A percentile compares a stretch with the other conserved stretches of the same genome.
Conservation (phyloP, 2,113 vertebrate species). For the Loxodonta africana region DNA sequence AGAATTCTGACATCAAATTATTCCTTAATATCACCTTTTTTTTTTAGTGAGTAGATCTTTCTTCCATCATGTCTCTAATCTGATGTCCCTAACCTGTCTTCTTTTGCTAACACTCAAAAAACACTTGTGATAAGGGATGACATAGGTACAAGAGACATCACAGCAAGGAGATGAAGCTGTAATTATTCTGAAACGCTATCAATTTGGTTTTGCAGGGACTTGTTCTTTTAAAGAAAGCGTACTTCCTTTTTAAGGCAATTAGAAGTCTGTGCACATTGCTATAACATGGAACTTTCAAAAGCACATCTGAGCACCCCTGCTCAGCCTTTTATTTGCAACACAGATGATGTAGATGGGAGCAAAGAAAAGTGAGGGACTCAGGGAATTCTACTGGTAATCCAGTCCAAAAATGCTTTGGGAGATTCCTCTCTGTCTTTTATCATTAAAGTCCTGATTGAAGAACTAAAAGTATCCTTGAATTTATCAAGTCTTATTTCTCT, state of each 20-base stretch:
- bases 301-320: background rate
- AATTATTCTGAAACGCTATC: constrained; percentile 66
- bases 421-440: constrained; percentile 14
- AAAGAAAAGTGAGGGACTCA: background rate
- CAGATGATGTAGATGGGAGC: background rate
- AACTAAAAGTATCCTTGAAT: background rate
- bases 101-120: constrained; percentile 23
- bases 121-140: constrained; percentile 30
- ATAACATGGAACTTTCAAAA: constrained; percentile 38
- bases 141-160: constrained; percentile 2
- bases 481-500: background rate
- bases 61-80: constrained; percentile 6
- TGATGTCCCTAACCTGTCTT: constrained; percentile 17
- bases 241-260: constrained; percentile 63
- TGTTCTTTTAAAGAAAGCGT: background rate
- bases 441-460: background rate
- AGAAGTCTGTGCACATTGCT: constrained; percentile 34
- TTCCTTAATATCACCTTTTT: constrained; percentile 30
- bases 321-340: background rate
- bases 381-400: background rate
- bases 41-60: background rate
- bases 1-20: constrained; percentile 48
- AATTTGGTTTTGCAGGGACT: constrained; percentile 29
- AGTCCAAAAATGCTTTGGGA: background rate
- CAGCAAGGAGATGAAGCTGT: constrained; percentile 10